A percentile compares a stretch with the other conserved stretches of the same genome.
Evolutionary conservation across 2,113 vertebrate species (phyloP).

Genomic region (Triplophysa tibetana): DNA sequence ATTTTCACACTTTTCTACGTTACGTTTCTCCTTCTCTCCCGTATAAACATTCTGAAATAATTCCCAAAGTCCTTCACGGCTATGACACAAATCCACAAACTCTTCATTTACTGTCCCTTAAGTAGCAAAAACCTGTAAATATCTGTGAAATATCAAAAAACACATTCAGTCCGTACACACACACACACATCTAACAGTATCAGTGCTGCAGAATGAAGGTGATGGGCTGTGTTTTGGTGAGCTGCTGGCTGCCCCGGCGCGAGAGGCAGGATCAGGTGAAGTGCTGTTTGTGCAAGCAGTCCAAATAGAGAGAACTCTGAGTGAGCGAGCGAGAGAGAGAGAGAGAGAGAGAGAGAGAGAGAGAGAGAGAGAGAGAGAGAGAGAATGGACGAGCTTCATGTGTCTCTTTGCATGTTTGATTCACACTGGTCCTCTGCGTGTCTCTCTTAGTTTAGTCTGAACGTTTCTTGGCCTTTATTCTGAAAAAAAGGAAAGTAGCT

Average conservation of each 20-base stretch:
- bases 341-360: constrained; percentile 14
- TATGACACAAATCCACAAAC: constrained; percentile 19
- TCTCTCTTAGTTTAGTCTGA: constrained; percentile 27
- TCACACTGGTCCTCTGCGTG: constrained; percentile 4
- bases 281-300: constrained; percentile 73
- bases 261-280: constrained; percentile 57
- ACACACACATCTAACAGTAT: constrained; percentile 1
- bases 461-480: constrained; percentile 50
- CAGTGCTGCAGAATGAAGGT: constrained; percentile 32
- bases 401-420: constrained; percentile 16
- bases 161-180: background rate
- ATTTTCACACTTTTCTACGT: background rate
- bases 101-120: background rate
- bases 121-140: background rate
- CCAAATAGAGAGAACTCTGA: constrained; percentile 54
- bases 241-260: constrained; percentile 30
- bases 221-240: constrained; percentile 39
- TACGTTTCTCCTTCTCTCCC: background rate
- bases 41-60: background rate
- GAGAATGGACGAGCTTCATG: background rate
- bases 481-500: constrained; percentile 13
- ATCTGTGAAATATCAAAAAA: background rate
- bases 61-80: background rate
- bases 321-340: background rate
- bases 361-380: constrained; percentile 7